Conservation (phyloP, 2,113 vertebrate genomes). For the Hemibates koningsi region DNA sequence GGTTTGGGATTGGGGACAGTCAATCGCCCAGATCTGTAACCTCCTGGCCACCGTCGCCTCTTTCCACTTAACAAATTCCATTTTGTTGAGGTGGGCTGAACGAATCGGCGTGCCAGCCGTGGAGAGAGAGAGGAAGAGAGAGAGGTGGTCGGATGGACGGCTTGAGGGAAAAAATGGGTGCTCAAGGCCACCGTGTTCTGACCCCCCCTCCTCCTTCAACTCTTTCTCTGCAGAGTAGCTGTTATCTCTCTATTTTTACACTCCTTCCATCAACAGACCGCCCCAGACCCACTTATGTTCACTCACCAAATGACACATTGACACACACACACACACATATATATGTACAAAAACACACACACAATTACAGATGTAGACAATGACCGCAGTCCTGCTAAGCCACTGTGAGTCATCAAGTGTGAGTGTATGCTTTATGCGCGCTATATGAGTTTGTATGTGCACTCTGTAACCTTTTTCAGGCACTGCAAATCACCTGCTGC, state of each 20-base stretch:
- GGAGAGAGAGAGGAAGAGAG: background rate
- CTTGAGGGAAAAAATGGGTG: slow-evolving; percentile 43
- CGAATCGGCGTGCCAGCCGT: background rate
- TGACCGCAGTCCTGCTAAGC: slow-evolving; percentile 21
- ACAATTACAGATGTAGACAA: slow-evolving; percentile 52
- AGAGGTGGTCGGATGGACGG: slow-evolving; percentile 27
- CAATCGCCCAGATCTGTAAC: background rate
- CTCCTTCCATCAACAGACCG: slow-evolving; percentile 67
- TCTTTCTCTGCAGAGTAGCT: slow-evolving; percentile 60
- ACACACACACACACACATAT: slow-evolving; percentile 14
- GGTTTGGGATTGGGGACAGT: background rate
- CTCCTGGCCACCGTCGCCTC: background rate
- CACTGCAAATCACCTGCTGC: background rate
- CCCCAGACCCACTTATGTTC: slow-evolving; percentile 72
- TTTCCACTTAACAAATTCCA: slow-evolving; percentile 54
- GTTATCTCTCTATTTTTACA: slow-evolving; percentile 74
- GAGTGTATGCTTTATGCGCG: background rate
- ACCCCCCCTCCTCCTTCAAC: slow-evolving; percentile 28
- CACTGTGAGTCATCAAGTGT: slow-evolving; percentile 23
- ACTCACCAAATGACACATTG: slow-evolving; percentile 67
- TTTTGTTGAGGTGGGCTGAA: slow-evolving; percentile 49
- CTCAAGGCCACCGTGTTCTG: slow-evolving; percentile 57
- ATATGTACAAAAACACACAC: background rate
- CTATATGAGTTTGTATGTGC: background rate
- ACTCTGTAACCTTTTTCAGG: slow-evolving; percentile 11